phyloP scores from a whole-genome alignment of 2,888 invertebrate species.

The Drosophila melanosoma region DNA sequence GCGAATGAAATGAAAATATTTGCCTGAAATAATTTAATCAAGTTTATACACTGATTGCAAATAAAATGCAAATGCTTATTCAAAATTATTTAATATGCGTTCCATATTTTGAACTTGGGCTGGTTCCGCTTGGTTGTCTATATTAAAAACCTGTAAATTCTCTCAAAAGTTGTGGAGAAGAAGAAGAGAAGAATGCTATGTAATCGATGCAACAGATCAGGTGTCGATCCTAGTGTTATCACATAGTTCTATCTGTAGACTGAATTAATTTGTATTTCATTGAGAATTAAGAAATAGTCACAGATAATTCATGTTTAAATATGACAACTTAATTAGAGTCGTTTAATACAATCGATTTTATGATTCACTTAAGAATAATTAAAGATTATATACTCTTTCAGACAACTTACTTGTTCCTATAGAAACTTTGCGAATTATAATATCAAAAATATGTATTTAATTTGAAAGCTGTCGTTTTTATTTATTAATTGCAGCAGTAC shows the following conservation, averaged over 20 bases:
- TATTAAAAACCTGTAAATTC: neutral
- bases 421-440: neutral
- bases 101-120: neutral
- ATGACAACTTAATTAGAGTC: too few relatives aligned
- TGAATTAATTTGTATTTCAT: too few relatives aligned
- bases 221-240: too few relatives aligned
- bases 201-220: too few relatives aligned
- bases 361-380: neutral
- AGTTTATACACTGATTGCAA: neutral
- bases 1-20: neutral
- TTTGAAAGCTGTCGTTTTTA: neutral
- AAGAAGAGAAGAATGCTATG: too few relatives aligned
- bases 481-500: neutral
- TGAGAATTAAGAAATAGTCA: too few relatives aligned
- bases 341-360: too few relatives aligned
- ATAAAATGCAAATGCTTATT: neutral
- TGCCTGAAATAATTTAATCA: neutral
- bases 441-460: neutral
- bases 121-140: neutral
- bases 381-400: neutral
- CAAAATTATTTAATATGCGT: neutral
- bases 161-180: neutral
- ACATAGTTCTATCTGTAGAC: too few relatives aligned
- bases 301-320: too few relatives aligned
- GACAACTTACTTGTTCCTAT: neutral